Base-by-base conservation (phyloP, 2,888 invertebrate genomes). In the Philhelius pedissequus region DNA sequence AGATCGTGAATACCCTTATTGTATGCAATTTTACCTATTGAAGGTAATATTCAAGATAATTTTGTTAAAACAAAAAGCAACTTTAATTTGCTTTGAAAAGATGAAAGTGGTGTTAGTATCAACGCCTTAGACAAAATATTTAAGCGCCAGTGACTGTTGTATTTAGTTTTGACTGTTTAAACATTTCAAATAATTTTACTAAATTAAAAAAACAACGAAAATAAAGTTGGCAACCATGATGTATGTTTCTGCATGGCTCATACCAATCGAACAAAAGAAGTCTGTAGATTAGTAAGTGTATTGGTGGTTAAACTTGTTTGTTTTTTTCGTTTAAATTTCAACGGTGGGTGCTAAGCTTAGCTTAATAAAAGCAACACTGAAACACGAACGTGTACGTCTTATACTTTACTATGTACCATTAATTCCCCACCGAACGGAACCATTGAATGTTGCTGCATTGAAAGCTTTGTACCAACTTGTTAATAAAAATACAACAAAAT, bases 281-380 rank as follows among this genome's bases (percentile, higher is more conserved):
- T 52, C 27, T 64, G 64, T 62, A 43, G 48, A 25, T 73, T 43
- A 60, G 64, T 83, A 64, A 62, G 38, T 82, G 83, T 83, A 79
- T 79, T 79, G 62, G 83, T 83, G 79, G 69, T 43, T 38, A 83
- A 83, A 83, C 79, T 75, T 79, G 79, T 79, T 83, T 82, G 43
- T 11, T 15, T 35, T 32, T 77, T 56, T 13, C n/a, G 27, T 35
- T 35, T 4, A 2, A 54, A 40, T 43, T 70, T 58, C 62, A 58
- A 58, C 25, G 83, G 83, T 78, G 79, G 77, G 69, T 77, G 77
- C 58, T 76, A 66, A 54, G 76, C 60, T 73, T 43, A 48, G 30
- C 52, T 62, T 45, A 50, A 30, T 70, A 22, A 64, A 71, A 66
- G 20, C 30, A 62, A 62, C 27, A 62, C 62, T 7, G 18, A 43